Evolutionary conservation across 2,113 vertebrate species (phyloP), one percentile per base, ranked within the genome.

Genomic region (Eupsittula cactorum): DNA sequence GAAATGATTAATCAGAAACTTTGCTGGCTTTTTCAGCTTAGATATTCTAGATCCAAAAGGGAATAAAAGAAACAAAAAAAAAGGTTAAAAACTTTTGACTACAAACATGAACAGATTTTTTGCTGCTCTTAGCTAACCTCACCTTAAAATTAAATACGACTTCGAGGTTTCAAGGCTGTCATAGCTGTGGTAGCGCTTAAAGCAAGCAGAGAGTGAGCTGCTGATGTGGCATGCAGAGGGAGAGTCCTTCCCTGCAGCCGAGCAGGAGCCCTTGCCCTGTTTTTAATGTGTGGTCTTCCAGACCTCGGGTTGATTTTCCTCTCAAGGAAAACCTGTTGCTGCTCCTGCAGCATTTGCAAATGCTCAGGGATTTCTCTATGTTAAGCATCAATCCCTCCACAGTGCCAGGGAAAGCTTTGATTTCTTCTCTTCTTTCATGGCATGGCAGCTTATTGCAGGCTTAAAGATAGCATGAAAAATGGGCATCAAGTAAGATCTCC

Each of bases 1-100:
- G 67, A 90, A 71, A 75, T 49, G 11, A 87, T 88, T 95, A 85
- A 82, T 75, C 46, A 17, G 82, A 92, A 85, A 50, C 62, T 85
- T 73, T 63, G 50, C 64, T 77, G 29, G 6, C 10, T 53, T 71
- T 57, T 86, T 85, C 41, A 27, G 47, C 67, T 91, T 52, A 59
- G 65, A 27, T 13, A 75, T 83, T 74, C 41, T 87, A 19, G 31
- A 90, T 37, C 37, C 7, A 4, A 37, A 13, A 63, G 59, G 24
- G 1, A 9, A 42, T 41, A 57, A 63, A 35, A 47, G 17, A 28
- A 19, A 39, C 33, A 10, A 8, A 19, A n/a, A 35, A 88, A 46
- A 20, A 52, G 20, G 13, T 78, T 75, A 8, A 81, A 91, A 84
- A 68, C 41, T 82, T 79, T n/a, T 59, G 19, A 41, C 31, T 59